Conservation (phyloP, 30 jellyfish, hydroid and myxozoan species). For the Turritopsis rubra region DNA sequence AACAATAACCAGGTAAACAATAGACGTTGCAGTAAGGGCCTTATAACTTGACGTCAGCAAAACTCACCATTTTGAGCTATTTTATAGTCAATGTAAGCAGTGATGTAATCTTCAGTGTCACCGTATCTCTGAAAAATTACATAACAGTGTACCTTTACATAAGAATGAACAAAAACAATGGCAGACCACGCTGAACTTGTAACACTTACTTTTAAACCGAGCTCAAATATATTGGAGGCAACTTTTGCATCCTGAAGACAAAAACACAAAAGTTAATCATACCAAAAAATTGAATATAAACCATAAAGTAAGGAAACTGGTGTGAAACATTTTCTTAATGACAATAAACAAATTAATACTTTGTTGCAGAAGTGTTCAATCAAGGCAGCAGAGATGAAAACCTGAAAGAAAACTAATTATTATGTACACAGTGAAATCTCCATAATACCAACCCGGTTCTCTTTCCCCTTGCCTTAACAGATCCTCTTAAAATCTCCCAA, state of each 20-base stretch:
- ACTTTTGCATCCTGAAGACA: conserved; percentile 71
- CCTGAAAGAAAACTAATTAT: conserved; percentile 24
- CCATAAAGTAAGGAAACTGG: neutral
- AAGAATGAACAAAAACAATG: neutral
- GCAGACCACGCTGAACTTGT: neutral
- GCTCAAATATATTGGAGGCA: conserved; percentile 85
- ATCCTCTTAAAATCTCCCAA: no score
- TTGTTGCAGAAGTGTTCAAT: conserved; percentile 73
- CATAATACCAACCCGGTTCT: no score
- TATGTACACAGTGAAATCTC: no score
- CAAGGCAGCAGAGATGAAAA: conserved; percentile 56
- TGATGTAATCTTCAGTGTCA: conserved; percentile 53
- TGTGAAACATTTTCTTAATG: neutral
- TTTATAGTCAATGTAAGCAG: conserved; percentile 73
- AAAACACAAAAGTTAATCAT: neutral
- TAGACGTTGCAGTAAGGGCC: neutral
- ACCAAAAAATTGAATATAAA: neutral
- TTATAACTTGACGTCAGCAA: neutral
- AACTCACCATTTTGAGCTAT: conserved; percentile 73
- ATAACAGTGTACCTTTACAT: neutral
- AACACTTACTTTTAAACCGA: conserved; percentile 76
- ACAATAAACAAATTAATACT: conserved; percentile 11
- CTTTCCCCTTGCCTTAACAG: no score
- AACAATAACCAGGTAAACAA: neutral
- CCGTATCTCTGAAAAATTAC: conserved; percentile 43